Conservation (phyloP, 1,140 invertebrate species). For the Drosophila pandora region DNA sequence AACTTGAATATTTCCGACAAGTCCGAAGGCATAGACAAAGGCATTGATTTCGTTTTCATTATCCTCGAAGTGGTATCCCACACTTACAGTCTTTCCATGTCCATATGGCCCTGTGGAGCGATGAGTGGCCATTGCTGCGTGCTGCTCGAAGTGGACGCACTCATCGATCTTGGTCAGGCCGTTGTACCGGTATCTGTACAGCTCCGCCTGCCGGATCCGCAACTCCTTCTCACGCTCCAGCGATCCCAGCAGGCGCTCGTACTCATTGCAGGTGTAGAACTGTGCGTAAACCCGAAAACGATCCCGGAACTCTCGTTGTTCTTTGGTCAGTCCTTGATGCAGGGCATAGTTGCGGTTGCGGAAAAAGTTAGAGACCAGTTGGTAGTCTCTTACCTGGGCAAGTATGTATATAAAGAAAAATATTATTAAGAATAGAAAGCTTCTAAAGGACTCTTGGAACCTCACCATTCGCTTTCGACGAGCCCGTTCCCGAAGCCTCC, state of each 20-base stretch:
- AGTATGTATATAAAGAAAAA: not conserved
- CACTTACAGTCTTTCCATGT: conserved; percentile 83
- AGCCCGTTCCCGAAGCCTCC: conserved; percentile 92
- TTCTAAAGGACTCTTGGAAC: not conserved
- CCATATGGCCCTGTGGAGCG: conserved; percentile 77
- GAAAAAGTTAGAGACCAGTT: conserved; percentile 93
- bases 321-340: conserved; percentile 82
- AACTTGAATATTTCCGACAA: not conserved
- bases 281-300: conserved; percentile 93
- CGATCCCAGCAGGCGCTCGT: conserved; percentile 90
- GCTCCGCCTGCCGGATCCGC: conserved; percentile 91
- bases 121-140: conserved; percentile 85
- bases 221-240: conserved; percentile 93
- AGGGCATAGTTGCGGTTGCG: conserved; percentile 83
- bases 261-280: conserved; percentile 93
- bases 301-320: conserved; percentile 89
- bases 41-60: conserved; percentile 7
- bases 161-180: conserved; percentile 92
- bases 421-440: not conserved
- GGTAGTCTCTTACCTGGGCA: conserved; percentile 89
- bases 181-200: conserved; percentile 92
- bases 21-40: not conserved
- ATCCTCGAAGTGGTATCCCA: conserved; percentile 1
- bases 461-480: conserved; percentile 91
- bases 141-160: conserved; percentile 92